Base-by-base conservation (phyloP, 2,888 invertebrate species). In the Ecdyonurus torrentis region DNA sequence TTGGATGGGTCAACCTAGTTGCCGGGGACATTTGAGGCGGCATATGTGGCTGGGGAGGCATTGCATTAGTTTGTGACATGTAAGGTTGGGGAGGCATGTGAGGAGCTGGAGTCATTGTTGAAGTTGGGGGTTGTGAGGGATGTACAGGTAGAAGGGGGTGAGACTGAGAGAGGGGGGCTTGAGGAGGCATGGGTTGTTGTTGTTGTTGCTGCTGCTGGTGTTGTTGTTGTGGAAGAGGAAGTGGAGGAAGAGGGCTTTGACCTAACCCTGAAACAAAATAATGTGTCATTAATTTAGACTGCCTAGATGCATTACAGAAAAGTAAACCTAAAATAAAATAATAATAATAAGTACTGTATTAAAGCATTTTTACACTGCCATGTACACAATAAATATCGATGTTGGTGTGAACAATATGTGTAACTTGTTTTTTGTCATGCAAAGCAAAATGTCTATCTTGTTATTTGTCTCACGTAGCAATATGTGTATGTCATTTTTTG, bases 161-260 rank as follows among this genome's bases (percentile, higher is more conserved):
- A 10, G 15, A 25, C 10, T 18, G 23, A 10, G 19, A 25, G 20
- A 10, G 22, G n/a, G 52, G 20, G 23, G 10, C 3, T 3, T 15
- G 61, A 20, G 61, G 53, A n/a, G 24, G 22, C 2, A 18, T n/a
- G 53, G 66, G 69, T 0, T 67, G 68, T 64, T 71, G 72, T 10
- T 69, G 70, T 66, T 64, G 70, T 67, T 65, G 68, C 68, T 61
- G 70, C 68, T 65, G 70, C 66, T 62, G 68, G 65, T 67, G 70
- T 61, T 59, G 68, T 61, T 64, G 66, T 62, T 58, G 67, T 53
- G 60, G 68, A 59, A 59, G 66, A 64, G 66, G 68, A 67, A 63
- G 67, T 66, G 25, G 65, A 52, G 60, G 59, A 20, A 53, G 59
- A 59, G 62, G 65, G n/a, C n/a, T n/a, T n/a, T n/a, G n/a, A n/a